Evolutionary conservation across 2,113 vertebrate species (phyloP), one percentile per base, ranked within the genome.

Genomic region (Rhizomys pruinosus): DNA sequence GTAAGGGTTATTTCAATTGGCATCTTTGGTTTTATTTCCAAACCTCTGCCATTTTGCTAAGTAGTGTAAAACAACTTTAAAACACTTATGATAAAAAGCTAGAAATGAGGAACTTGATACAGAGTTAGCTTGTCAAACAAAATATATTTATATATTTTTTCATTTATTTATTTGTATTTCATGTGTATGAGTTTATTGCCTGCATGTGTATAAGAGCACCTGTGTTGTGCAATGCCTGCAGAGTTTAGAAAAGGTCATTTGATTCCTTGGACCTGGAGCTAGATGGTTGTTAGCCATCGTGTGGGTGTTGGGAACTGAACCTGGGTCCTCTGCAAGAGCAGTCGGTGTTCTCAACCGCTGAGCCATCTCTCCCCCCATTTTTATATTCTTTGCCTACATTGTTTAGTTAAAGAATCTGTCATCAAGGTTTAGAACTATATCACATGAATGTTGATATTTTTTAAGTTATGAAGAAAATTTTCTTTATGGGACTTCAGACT

Each of bases 51-150:
- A 57, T 66, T 96, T 89, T 90, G 63, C 55, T 95, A 66, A 82
- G 63, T 85, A 79, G 89, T 44, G 92, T 47, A 85, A 94, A 87
- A 78, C n/a, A 85, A 64, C 39, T 84, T 91, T 95, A 77, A 95
- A 94, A 93, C 73, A 79, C 37, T 61, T 87, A 74, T 39, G 63
- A 63, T 81, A 85, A 92, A 87, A 96, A 94, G n/a, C 84, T 94
- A 44, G 52, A 69, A 96, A 92, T 93, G 74, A 94, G 82, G 94
- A 95, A 93, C 42, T 92, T 89, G 63, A 84, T 87, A 11, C 89
- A 63, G 76, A 78, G 34, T 93, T 94, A 81, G 63, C 89, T 94
- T 95, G 34, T 95, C 92, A 88, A 93, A 95, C 63, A 78, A 94
- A 92, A n/a, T n/a, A n/a, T n/a, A n/a, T n/a, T n/a, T n/a, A n/a